Evolutionary conservation across 2,113 vertebrate species (phyloP), one percentile per base, ranked within the genome.

Genomic region (Sarotherodon lohbergeri): DNA sequence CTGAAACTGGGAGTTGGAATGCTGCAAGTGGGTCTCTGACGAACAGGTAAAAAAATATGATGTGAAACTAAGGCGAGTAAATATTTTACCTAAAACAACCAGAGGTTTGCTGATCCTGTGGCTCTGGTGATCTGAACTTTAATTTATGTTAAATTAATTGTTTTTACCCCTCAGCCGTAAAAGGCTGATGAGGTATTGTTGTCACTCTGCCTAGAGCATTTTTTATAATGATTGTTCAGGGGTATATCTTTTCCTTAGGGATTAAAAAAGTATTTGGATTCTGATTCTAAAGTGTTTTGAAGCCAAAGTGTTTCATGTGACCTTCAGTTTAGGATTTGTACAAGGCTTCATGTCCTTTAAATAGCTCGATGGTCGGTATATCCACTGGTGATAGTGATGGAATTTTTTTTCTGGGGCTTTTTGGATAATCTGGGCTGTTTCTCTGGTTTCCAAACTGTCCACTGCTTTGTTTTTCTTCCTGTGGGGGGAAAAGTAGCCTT

Each of bases 371-470:
- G 54, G 22, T 32, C 27, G 46, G 34, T 87, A 14, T 12, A 8
- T 12, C 14, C 27, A 4, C 68, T 39, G 13, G 55, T 39, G 81
- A 16, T 68, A 39, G 7, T 9, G 56, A 27, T 76, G 85, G 86
- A 16, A 22, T 6, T 71, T 61, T 66, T 90, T 29, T 88, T 39
- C 24, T 4, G 56, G 79, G 73, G 34, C 56, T 88, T 83, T 56
- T 84, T 82, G 36, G 78, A 63, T 85, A 14, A 84, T 86, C 39
- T 86, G 71, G 85, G 86, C 59, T 78, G 19, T 84, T 89, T 91
- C 71, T 80, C 12, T 12, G 82, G 91, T 91, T 86, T 56, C 78
- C 63, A 89, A 87, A 87, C 91, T 92, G 61, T 93, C 86, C 91
- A 80, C 90, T 89, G 88, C 90, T 91, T 88, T 73, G 55, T 90